A percentile compares a stretch with the other conserved stretches of the same genome.
Conservation (phyloP, 2,888 invertebrate genomes). For the Phrixothrix hirtus region DNA sequence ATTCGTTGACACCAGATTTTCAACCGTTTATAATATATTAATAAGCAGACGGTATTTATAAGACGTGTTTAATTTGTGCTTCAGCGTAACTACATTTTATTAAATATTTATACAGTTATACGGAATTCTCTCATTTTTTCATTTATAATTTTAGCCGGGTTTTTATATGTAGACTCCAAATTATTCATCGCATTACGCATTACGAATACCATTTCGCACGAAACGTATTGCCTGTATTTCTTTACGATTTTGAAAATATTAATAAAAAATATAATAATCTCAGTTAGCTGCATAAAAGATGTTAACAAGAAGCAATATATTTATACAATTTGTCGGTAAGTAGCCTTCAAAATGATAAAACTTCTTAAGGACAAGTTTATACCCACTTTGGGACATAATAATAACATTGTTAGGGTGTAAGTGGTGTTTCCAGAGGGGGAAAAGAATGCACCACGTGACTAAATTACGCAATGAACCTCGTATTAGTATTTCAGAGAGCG, state of each 20-base stretch:
- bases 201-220: too few relatives aligned
- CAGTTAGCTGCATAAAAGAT: neutral
- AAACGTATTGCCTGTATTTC: too few relatives aligned
- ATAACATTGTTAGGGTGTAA: constrained; percentile 48
- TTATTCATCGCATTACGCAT: too few relatives aligned
- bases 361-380: constrained; percentile 45
- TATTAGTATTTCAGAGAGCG: constrained; percentile 43
- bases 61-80: too few relatives aligned
- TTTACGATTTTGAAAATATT: neutral
- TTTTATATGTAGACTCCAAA: too few relatives aligned
- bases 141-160: too few relatives aligned
- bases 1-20: too few relatives aligned
- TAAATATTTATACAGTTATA: too few relatives aligned
- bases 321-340: constrained; percentile 24
- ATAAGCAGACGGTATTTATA: too few relatives aligned
- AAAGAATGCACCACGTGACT: constrained; percentile 56
- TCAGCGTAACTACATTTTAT: too few relatives aligned
- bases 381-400: constrained; percentile 48
- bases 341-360: constrained; percentile 28
- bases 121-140: too few relatives aligned
- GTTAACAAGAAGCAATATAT: constrained; percentile 12
- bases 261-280: neutral
- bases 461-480: constrained; percentile 54
- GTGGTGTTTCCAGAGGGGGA: constrained; percentile 40
- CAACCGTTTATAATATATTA: too few relatives aligned